Base-by-base conservation (phyloP, 2,797 vertebrate genomes). In the Oreochromis grahami region DNA sequence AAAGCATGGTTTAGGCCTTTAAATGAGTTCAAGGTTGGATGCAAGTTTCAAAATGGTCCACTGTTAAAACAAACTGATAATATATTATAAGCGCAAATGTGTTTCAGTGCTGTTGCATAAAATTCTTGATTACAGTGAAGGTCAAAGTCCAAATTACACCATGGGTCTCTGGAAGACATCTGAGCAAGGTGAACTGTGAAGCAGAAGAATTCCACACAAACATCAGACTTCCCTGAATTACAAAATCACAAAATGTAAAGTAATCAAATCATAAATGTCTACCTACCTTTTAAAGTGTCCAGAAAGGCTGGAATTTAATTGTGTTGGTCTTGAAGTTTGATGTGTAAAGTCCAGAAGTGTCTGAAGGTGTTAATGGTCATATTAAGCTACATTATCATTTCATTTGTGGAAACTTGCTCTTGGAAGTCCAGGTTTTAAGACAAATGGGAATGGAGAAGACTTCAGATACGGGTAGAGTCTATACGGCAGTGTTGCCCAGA, bases 1-100 rank as follows among this genome's bases (percentile, higher is more conserved):
- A 94, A 91, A 94, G 90, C 92, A 87, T 29, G 78, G 51, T 85
- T 88, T 52, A 89, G 78, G 91, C 86, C 85, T 89, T 93, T 88
- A 84, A 52, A 87, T 86, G 79, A 82, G 21, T 88, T 93, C 24
- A 79, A 84, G 70, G 72, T 80, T 83, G 82, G 65, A 85, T 80
- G 76, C 86, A 58, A 74, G 70, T 86, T 84, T 85, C 19, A 89
- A 70, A 79, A 21, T 86, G 85, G 77, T 85, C 81, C 81, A 87
- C 81, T 70, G 17, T 84, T 55, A 74, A 76, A 72, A 84, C 4
- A 86, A 86, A 79, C 78, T 15, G 63, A 81, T 68, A 8, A 84
- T 82, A 82, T 11, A n/a, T 58, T 4, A 9, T 38, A 68, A 51
- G 43, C 84, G 36, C 41, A 32, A 48, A n/a, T 65, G 55, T 56